Percentiles rank a stretch among this genome's conserved stretches.
These are phyloP conservation scores for Aurelia sp. DNA, from an alignment of 30 jellyfish, hydroid and myxozoan genomes.

Conservation along the genomic window DNA sequence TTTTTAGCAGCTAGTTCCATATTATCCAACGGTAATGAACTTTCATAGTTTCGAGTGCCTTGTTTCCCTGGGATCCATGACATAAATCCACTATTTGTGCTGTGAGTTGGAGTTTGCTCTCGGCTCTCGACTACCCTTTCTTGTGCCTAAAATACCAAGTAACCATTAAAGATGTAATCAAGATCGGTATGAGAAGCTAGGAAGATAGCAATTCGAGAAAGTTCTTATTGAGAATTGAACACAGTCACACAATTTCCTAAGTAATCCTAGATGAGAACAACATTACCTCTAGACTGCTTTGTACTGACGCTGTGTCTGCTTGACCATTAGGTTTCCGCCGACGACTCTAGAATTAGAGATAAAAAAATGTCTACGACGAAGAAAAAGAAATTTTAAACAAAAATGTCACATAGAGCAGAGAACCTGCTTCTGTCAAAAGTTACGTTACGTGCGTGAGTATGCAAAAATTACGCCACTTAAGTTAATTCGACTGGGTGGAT, in stretches of 20 bases:
- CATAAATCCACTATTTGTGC: constrained; percentile 37
- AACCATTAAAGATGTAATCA: too few relatives aligned
- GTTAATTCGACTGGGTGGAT: too few relatives aligned
- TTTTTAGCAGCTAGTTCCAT: not conserved
- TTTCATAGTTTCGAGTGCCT: constrained; percentile 12
- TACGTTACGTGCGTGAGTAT: too few relatives aligned
- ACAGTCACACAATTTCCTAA: too few relatives aligned
- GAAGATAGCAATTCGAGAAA: too few relatives aligned
- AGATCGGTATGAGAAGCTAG: too few relatives aligned
- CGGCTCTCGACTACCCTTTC: not conserved
- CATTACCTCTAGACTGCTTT: not conserved
- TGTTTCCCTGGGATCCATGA: constrained; percentile 63
- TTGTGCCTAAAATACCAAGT: constrained; percentile 1
- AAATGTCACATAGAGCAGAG: too few relatives aligned
- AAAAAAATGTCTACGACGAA: not conserved
- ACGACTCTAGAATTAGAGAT: constrained; percentile 18
- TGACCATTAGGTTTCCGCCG: constrained; percentile 55
- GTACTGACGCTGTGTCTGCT: constrained; percentile 21
- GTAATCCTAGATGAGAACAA: too few relatives aligned
- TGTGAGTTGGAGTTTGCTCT: constrained; percentile 2
- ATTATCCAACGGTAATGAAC: constrained; percentile 2
- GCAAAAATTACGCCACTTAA: too few relatives aligned
- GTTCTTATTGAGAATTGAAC: too few relatives aligned
- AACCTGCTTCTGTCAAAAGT: too few relatives aligned
- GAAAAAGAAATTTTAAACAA: not conserved